These are phyloP conservation scores for Choloepus didactylus DNA, from an alignment of 2,797 vertebrate genomes.

Conservation along the genomic window DNA sequence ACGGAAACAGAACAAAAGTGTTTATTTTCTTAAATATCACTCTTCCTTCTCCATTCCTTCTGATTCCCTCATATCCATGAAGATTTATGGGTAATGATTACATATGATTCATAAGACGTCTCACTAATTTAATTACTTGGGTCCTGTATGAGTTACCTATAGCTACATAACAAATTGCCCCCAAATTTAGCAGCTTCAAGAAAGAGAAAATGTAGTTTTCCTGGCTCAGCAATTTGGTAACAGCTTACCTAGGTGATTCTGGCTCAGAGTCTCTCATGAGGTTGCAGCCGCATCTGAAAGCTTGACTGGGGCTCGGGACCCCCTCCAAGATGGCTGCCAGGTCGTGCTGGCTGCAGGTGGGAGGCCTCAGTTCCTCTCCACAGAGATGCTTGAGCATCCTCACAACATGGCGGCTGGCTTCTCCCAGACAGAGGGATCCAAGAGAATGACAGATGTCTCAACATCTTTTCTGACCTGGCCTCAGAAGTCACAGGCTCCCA, in stretches of 20 bases:
- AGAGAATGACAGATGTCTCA: background rate
- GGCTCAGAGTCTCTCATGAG: background rate
- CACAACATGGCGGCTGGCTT: background rate
- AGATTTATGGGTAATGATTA: background rate
- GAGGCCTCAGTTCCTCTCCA: background rate
- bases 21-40: background rate
- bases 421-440: background rate
- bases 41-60: background rate
- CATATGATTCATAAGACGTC: background rate
- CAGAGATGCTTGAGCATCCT: background rate
- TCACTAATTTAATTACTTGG: background rate
- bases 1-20: background rate
- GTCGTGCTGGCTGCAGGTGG: background rate
- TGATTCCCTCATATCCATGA: background rate
- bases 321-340: background rate
- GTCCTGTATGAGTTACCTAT: background rate
- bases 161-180: background rate
- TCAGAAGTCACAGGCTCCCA: background rate
- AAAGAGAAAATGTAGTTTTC: no score
- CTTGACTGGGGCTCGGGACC: background rate
- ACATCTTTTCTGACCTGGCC: background rate
- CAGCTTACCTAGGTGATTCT: background rate
- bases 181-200: background rate
- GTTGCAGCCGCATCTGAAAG: background rate
- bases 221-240: background rate